Evolutionary conservation across 2,888 invertebrate species (phyloP).

Genomic region (Agrotis segetum): DNA sequence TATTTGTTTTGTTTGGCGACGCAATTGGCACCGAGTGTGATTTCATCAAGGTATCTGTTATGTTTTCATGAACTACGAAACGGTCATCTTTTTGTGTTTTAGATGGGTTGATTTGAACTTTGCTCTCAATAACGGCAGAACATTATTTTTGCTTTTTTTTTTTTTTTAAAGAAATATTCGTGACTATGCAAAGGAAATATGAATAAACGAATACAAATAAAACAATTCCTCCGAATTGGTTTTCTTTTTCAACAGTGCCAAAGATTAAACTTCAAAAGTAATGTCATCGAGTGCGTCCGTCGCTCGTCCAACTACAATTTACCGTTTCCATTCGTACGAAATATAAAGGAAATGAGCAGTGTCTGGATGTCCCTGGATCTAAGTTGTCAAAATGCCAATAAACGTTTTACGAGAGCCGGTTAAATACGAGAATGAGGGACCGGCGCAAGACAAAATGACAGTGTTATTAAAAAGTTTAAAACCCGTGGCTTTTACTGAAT

Average conservation of each 20-base stretch:
- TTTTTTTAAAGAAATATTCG: too few relatives aligned
- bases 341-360: conserved; percentile 40
- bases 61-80: neutral
- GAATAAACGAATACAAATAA: neutral
- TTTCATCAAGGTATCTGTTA: conserved; percentile 20
- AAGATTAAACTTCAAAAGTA: conserved; percentile 28
- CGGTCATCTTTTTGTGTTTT: neutral
- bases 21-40: conserved; percentile 19
- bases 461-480: conserved; percentile 59
- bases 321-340: conserved; percentile 23
- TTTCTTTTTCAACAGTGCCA: conserved; percentile 7
- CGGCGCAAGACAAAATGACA: conserved; percentile 50
- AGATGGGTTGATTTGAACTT: neutral
- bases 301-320: conserved; percentile 17
- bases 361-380: conserved; percentile 38
- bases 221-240: neutral
- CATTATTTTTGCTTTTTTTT: too few relatives aligned
- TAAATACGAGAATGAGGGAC: conserved; percentile 54
- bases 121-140: too few relatives aligned
- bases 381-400: conserved; percentile 68
- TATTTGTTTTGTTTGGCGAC: conserved; percentile 24
- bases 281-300: neutral
- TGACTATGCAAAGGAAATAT: too few relatives aligned
- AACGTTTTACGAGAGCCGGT: conserved; percentile 67
- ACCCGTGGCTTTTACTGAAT: conserved; percentile 21